These are phyloP conservation scores for Steinernema scapterisci DNA, from an alignment of 2,888 invertebrate species.

Conservation along the genomic window DNA sequence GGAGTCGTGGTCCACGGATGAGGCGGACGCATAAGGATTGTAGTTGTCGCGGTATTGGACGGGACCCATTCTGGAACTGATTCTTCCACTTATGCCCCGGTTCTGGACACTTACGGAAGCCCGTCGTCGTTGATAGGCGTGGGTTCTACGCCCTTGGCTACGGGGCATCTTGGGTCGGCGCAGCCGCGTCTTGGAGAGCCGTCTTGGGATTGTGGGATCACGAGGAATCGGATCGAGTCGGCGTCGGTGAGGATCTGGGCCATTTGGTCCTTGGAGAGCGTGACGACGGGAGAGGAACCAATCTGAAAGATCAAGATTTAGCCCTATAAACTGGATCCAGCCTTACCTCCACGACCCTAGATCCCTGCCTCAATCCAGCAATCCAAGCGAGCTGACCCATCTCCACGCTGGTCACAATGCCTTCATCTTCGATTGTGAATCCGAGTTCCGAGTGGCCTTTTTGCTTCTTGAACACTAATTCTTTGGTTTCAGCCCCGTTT, in stretches of 20 bases:
- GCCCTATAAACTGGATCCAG: too few species aligned
- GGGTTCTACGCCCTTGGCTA: constrained; percentile 10
- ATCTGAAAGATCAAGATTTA: constrained; percentile 47
- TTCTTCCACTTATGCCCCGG: neutral
- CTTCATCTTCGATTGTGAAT: constrained; percentile 70
- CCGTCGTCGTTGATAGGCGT: constrained; percentile 14
- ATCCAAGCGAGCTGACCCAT: constrained; percentile 70
- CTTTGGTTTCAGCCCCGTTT: constrained; percentile 75
- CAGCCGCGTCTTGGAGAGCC: constrained; percentile 63
- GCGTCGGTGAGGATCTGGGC: constrained; percentile 55
- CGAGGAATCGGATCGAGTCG: constrained; percentile 53
- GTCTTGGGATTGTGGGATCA: constrained; percentile 61
- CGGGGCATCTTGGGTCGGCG: constrained; percentile 41
- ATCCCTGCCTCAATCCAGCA: constrained; percentile 86
- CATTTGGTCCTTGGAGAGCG: constrained; percentile 58
- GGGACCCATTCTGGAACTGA: neutral
- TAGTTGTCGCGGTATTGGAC: constrained; percentile 27
- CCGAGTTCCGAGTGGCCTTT: constrained; percentile 46
- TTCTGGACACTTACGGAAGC: neutral
- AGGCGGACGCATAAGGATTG: constrained; percentile 22
- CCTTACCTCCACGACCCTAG: constrained; percentile 84
- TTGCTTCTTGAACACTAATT: constrained; percentile 76
- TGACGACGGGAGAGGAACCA: constrained; percentile 54
- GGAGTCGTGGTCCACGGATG: constrained; percentile 8
- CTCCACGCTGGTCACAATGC: constrained; percentile 91